These are phyloP conservation scores for Hapalemur alaotrensis DNA, from an alignment of 2,797 vertebrate genomes.

Conservation along the genomic window DNA sequence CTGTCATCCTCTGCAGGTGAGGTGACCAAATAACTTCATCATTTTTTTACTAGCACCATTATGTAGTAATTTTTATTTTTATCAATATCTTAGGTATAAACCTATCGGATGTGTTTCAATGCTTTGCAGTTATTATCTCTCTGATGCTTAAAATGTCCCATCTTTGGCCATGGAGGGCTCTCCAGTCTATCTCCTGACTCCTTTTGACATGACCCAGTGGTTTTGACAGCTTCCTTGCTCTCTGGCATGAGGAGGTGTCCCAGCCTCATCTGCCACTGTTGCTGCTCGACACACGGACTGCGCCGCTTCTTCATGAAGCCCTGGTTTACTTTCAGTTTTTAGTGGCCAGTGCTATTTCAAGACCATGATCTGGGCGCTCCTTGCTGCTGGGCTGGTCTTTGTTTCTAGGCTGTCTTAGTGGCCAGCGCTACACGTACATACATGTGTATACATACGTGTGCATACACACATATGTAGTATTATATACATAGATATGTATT, in stretches of 20 bases:
- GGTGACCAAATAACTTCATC: not conserved
- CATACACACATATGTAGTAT: no score
- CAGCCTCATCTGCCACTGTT: not conserved
- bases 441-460: not conserved
- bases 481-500: not conserved
- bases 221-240: not conserved
- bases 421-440: not conserved
- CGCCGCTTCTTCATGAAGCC: not conserved
- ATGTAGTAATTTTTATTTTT: not conserved
- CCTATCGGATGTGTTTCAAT: not conserved
- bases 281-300: not conserved
- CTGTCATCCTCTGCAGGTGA: not conserved
- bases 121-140: not conserved
- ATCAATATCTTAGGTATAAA: no score
- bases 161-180: not conserved
- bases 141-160: not conserved
- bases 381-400: not conserved
- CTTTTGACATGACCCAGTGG: not conserved
- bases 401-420: not conserved
- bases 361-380: not conserved
- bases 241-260: not conserved
- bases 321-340: not conserved
- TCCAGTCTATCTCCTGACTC: not conserved
- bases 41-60: not conserved
- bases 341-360: not conserved